Evolutionary conservation across 1,140 invertebrate genomes (phyloP).

Genomic region (Lutraria rhynchaena): DNA sequence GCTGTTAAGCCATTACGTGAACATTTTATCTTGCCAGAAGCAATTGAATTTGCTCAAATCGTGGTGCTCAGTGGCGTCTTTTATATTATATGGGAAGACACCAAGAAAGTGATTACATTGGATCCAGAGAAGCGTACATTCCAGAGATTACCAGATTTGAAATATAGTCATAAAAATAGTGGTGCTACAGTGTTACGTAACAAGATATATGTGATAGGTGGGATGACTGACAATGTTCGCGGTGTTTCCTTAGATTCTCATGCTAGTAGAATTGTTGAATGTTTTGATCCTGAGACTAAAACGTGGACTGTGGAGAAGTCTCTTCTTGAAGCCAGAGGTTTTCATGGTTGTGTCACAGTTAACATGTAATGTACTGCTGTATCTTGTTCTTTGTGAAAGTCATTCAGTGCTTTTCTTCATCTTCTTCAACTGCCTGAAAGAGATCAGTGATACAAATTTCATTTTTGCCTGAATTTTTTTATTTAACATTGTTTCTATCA

Average conservation of each 20-base stretch:
- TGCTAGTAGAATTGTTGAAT: conserved; percentile 87
- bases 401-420: too few species aligned
- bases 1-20: conserved; percentile 74
- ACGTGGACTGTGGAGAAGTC: conserved; percentile 86
- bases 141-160: conserved; percentile 73
- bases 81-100: conserved; percentile 81
- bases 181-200: conserved; percentile 92
- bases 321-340: conserved; percentile 71
- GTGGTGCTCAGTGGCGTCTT: conserved; percentile 77
- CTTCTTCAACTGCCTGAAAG: too few species aligned
- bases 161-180: conserved; percentile 73
- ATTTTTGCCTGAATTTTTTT: too few species aligned
- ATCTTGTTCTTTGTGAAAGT: too few species aligned
- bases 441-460: too few species aligned
- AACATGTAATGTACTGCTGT: conserved; percentile 65
- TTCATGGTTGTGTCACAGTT: conserved; percentile 78
- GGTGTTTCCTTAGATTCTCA: conserved; percentile 85
- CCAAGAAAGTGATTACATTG: conserved; percentile 79
- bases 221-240: conserved; percentile 84
- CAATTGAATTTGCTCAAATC: conserved; percentile 78
- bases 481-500: too few species aligned
- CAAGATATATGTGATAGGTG: conserved; percentile 91
- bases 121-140: conserved; percentile 79
- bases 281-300: conserved; percentile 90
- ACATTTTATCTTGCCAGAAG: conserved; percentile 78